Evolutionary conservation across 2,113 vertebrate species (phyloP), one percentile per base, ranked within the genome.

Genomic region (Lophura nycthemera): DNA sequence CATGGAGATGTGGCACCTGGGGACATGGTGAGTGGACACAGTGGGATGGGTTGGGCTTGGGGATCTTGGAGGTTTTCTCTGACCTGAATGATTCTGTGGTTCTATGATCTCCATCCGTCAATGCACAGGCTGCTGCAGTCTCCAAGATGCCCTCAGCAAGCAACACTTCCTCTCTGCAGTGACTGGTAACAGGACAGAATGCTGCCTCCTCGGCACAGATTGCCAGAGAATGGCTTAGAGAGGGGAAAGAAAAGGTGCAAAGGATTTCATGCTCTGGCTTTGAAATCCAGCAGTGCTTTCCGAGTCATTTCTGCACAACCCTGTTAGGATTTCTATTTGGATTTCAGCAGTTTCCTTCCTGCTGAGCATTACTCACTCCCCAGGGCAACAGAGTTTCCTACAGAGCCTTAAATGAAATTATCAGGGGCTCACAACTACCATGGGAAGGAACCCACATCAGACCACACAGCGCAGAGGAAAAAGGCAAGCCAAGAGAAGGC

Each of bases 111-210:
- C 71, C 1, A 0, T 18, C 8, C 27, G 61, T 30, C n/a, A 24
- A 34, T n/a, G 72, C 32, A 43, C 54, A 40, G 2, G 21, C 47
- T 10, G 30, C 1, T 57, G 65, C 36, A 8, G 15, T n/a, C 29
- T 38, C 20, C 34, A 24, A 52, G 83, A 81, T 78, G 36, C 50
- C 38, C 47, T 45, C 17, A 13, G 29, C 24, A 70, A 47, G 30
- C 17, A 13, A 13, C 13, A 45, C 45, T 11, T 83, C 91, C 63
- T 48, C 50, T 70, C 71, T 59, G 52, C 60, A 73, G 20, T 4
- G 8, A 14, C 5, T 0, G 4, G 1, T 25, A 88, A 8, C 47
- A n/a, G 0, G 6, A 59, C 20, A 36, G 29, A 45, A 43, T 71
- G 56, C 2, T 29, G 24, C 10, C 43, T 19, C 6, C 47, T 43